phyloP scores from a whole-genome alignment of 2,888 invertebrate genomes.

The Osmoderma eremita region DNA sequence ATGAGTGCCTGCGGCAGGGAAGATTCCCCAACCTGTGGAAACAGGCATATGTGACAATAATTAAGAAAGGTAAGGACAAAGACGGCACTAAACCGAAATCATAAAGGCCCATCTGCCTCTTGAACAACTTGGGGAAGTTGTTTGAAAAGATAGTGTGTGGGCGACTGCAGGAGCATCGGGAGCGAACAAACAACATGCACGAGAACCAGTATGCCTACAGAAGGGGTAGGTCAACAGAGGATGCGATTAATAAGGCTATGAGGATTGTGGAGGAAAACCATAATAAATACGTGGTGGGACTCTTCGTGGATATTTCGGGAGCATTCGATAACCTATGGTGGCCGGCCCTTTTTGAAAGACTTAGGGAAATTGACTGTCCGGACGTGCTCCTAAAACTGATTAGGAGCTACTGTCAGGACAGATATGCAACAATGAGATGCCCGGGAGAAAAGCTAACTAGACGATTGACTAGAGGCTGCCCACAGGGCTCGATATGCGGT shows the following conservation, averaged over 20 bases:
- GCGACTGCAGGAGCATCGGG: slow-evolving; percentile 12
- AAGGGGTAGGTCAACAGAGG: slow-evolving; percentile 31
- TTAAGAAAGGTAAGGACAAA: slow-evolving; percentile 27
- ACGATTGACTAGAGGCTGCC: too few relatives aligned
- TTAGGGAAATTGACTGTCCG: slow-evolving; percentile 16
- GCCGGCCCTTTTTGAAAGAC: slow-evolving; percentile 9
- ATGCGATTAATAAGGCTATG: slow-evolving; percentile 15
- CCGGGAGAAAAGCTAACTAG: too few relatives aligned
- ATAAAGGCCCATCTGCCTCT: too few relatives aligned
- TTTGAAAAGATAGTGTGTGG: slow-evolving; percentile 6
- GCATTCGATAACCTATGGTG: too few relatives aligned
- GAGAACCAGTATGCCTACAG: slow-evolving; percentile 22
- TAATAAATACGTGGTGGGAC: slow-evolving; percentile 23
- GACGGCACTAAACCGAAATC: not conserved
- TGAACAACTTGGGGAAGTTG: too few relatives aligned
- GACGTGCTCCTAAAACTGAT: too few relatives aligned
- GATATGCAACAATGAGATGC: too few relatives aligned
- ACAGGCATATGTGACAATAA: slow-evolving; percentile 33
- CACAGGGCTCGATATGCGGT: too few relatives aligned
- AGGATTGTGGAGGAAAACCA: not conserved
- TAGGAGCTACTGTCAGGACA: too few relatives aligned
- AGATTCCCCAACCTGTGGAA: slow-evolving; percentile 40
- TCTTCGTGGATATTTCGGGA: slow-evolving; percentile 39
- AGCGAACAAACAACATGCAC: not conserved
- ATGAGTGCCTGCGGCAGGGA: slow-evolving; percentile 38